Conservation (phyloP, 2,888 invertebrate species). For the Noctua pronuba region DNA sequence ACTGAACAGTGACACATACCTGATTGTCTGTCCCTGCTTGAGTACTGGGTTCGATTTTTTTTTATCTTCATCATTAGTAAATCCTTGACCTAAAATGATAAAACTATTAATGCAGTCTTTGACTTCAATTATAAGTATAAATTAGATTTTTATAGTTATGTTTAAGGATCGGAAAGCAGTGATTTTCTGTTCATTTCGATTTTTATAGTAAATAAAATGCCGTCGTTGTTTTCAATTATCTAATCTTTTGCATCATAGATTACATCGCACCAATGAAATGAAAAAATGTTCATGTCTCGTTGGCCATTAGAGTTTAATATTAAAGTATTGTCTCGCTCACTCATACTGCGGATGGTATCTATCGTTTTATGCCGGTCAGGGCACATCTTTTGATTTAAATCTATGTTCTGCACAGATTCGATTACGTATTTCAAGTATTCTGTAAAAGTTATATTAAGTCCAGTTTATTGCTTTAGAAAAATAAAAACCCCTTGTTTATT, state of each 20-base stretch:
- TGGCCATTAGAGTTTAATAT: neutral
- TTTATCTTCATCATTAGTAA: neutral
- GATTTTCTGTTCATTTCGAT: neutral
- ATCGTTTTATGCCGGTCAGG: neutral
- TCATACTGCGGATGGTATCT: neutral
- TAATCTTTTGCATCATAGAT: neutral
- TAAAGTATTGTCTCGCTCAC: neutral
- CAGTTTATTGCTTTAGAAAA: neutral
- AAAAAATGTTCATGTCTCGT: neutral
- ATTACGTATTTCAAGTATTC: neutral
- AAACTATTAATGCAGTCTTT: neutral
- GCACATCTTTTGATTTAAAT: neutral
- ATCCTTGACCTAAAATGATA: conserved; percentile 22
- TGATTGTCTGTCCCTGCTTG: neutral
- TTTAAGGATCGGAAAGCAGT: neutral
- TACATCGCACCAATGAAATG: neutral
- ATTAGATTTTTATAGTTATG: neutral
- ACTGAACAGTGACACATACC: conserved; percentile 13
- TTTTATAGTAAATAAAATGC: too few species aligned
- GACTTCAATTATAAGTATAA: too few species aligned
- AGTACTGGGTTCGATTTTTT: neutral
- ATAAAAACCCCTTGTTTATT: too few species aligned
- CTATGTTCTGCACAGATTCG: neutral
- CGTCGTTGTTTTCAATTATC: neutral
- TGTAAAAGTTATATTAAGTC: too few species aligned